These are phyloP conservation scores for Cecidostiba fungosa DNA, from an alignment of 2,888 invertebrate species.

Conservation along the genomic window DNA sequence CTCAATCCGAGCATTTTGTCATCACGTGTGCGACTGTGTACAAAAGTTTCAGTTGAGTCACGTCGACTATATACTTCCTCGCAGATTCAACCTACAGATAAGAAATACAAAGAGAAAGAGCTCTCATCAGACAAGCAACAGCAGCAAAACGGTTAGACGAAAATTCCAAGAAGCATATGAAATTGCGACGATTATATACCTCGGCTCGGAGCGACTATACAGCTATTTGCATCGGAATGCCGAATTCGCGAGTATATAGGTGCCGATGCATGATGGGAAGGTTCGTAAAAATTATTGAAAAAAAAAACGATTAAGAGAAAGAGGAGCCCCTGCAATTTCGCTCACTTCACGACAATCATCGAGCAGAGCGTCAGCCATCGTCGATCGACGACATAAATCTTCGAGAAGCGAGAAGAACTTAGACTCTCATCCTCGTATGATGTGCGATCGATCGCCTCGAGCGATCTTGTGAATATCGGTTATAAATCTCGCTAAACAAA, in stretches of 20 bases:
- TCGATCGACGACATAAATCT: slow-evolving; percentile 47
- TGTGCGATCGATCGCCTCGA: neutral
- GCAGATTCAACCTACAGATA: slow-evolving; percentile 40
- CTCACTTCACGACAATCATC: slow-evolving; percentile 19
- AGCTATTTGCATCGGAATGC: slow-evolving; percentile 79
- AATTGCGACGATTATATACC: slow-evolving; percentile 77
- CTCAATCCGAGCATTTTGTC: neutral
- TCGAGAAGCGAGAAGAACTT: neutral
- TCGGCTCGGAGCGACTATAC: slow-evolving; percentile 68
- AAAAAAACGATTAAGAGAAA: neutral
- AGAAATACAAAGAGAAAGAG: neutral
- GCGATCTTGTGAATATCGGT: slow-evolving; percentile 9
- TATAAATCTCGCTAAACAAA: slow-evolving; percentile 53
- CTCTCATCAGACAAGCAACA: neutral
- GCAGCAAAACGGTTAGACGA: slow-evolving; percentile 31
- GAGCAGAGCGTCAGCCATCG: neutral
- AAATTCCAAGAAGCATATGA: slow-evolving; percentile 77
- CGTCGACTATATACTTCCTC: slow-evolving; percentile 20
- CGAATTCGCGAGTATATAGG: neutral
- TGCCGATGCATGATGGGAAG: neutral
- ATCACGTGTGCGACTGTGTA: neutral
- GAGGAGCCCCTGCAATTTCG: neutral
- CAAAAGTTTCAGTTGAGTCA: slow-evolving; percentile 4
- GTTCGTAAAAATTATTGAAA: neutral
- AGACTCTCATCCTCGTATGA: too few relatives aligned